Conservation (phyloP, 2,797 vertebrate genomes). For the Phyllotis vaccarum region DNA sequence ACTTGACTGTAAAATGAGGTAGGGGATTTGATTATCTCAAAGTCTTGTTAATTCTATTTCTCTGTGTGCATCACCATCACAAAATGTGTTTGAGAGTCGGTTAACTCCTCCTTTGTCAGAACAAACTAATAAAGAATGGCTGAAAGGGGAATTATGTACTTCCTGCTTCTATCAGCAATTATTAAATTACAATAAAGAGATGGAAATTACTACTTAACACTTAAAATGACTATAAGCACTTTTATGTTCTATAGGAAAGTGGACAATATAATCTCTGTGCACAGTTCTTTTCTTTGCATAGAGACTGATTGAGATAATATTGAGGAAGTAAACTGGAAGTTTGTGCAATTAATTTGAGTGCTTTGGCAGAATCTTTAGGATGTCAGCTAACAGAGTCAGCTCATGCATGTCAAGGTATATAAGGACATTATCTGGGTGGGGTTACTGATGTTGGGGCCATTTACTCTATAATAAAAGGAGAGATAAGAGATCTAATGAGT, state of each 20-base stretch:
- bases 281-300: neutral
- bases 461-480: neutral
- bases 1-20: neutral
- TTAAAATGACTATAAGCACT: neutral
- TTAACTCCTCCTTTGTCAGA: neutral
- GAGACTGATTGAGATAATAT: neutral
- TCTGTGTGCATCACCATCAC: neutral
- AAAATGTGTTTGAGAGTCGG: neutral
- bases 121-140: neutral
- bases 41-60: neutral
- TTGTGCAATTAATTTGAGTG: neutral
- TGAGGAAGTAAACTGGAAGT: neutral
- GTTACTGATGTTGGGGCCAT: neutral
- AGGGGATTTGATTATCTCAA: neutral
- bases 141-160: neutral
- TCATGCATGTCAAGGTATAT: neutral
- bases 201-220: conserved; percentile 48
- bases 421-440: neutral
- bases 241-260: neutral
- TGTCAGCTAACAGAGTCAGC: neutral
- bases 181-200: neutral
- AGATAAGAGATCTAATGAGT: neutral
- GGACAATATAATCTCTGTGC: neutral
- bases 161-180: conserved; percentile 19
- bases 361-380: neutral